Evolutionary conservation across 1,140 invertebrate genomes (phyloP).

Genomic region (Archivesica marissinica): DNA sequence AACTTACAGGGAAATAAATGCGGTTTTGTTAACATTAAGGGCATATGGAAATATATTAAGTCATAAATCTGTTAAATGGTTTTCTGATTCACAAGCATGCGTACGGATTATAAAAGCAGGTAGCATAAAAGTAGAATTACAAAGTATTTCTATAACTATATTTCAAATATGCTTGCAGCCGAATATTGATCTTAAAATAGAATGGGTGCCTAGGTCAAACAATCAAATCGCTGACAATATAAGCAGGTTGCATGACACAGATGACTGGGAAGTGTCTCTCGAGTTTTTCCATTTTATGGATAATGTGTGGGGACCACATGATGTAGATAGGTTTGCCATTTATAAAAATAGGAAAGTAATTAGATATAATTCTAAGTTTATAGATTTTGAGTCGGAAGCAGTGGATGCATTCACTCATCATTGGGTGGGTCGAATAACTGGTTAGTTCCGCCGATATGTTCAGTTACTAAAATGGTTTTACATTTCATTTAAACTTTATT

Average conservation of each 20-base stretch:
- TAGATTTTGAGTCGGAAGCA: neutral
- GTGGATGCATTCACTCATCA: neutral
- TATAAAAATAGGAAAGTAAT: neutral
- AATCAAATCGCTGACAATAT: slow-evolving; percentile 7
- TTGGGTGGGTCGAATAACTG: neutral
- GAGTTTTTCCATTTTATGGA: neutral
- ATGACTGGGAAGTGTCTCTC: slow-evolving; percentile 3
- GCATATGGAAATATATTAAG: neutral
- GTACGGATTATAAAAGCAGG: neutral
- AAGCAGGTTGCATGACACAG: neutral
- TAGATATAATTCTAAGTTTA: slow-evolving; percentile 26
- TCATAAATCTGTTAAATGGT: slow-evolving; percentile 12
- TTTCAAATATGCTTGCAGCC: neutral
- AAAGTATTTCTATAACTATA: neutral
- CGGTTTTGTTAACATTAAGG: neutral
- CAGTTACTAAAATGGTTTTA: neutral
- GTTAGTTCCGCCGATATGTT: slow-evolving; percentile 36
- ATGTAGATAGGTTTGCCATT: neutral
- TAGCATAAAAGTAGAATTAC: neutral
- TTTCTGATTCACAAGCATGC: slow-evolving; percentile 12
- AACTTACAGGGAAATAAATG: slow-evolving; percentile 5
- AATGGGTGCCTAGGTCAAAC: neutral
- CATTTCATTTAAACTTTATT: too few relatives aligned
- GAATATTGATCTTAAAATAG: neutral
- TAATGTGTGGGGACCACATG: neutral